A percentile compares a stretch with the other conserved stretches of the same genome.
phyloP scores from a whole-genome alignment of 1,140 invertebrate species.

The Delia radicum region DNA sequence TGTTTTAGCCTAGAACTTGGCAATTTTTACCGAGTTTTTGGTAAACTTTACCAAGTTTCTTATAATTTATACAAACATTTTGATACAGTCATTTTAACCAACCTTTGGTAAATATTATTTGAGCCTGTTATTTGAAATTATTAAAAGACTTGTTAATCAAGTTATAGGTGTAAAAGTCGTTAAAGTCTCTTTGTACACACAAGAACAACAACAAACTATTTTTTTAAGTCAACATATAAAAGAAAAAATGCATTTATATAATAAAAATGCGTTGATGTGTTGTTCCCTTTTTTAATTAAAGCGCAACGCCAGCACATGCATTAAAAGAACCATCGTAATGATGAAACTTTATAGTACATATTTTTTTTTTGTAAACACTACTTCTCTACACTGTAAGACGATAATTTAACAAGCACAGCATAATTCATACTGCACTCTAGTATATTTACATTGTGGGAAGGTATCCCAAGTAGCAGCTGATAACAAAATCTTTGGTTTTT shows the following conservation, averaged over 20 bases:
- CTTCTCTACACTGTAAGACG: background rate
- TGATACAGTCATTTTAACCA: too few species aligned
- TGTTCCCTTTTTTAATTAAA: constrained; percentile 2
- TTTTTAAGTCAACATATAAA: background rate
- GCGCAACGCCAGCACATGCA: background rate
- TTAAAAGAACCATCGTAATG: background rate
- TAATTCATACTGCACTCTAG: background rate
- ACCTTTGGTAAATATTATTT: too few species aligned
- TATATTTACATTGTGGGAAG: background rate
- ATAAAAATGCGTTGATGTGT: background rate
- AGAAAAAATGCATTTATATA: background rate
- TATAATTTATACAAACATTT: too few species aligned
- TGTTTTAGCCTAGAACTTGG: too few species aligned
- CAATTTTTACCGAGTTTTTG: too few species aligned
- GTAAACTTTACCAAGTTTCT: too few species aligned
- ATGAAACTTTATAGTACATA: background rate
- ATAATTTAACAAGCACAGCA: constrained; percentile 1
- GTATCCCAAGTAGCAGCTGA: background rate
- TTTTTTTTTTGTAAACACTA: background rate
- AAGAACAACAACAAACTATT: background rate
- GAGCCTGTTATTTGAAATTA: too few species aligned
- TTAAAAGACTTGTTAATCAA: too few species aligned
- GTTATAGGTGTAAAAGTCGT: too few species aligned
- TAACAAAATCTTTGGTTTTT: too few species aligned
- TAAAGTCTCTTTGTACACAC: too few species aligned